Evolutionary conservation across 2,113 vertebrate species (phyloP), one percentile per base, ranked within the genome.

Genomic region (Chaenogobius annularis): DNA sequence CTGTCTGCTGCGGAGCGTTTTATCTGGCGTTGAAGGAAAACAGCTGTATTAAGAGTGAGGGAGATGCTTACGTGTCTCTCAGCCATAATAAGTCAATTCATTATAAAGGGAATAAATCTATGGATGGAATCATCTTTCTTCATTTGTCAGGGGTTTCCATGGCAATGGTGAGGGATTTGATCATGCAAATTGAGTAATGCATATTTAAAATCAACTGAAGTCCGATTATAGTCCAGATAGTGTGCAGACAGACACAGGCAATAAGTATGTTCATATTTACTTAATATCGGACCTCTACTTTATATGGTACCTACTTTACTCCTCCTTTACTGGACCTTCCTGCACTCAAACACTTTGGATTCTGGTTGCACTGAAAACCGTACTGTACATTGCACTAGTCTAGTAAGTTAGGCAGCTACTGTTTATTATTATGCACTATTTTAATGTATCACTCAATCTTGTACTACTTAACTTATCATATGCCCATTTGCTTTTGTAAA

Each of bases 181-280:
- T 88, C 82, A 85, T 87, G 83, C 46, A 86, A 85, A 86, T 86
- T 19, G 5, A 1, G 12, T 10, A n/a, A 66, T 68, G 81, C 78
- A 83, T 83, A 82, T 87, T 87, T 73, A 84, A 83, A 73, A 66
- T 48, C 70, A 22, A 66, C 50, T 69, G 59, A 69, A 77, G 55
- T 14, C 26, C 78, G 66, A 82, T 69, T 88, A 69, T 52, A 8
- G 58, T 74, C 48, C 10, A 65, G 68, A 19, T 56, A 77, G 43
- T 23, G 54, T 14, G 20, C 55, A 58, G 55, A 58, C 55, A 6
- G n/a, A 7, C 7, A 20, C 19, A 58, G 55, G 55, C 5, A 55
- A 22, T 50, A 50, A 50, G 47, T 22, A 20, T 9, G 22, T 11
- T 55, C 7, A 22, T 22, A 3, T 22, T n/a, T 22, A 22, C 55